Evolutionary conservation across 2,888 invertebrate species (phyloP), one percentile per base, ranked within the genome.

Genomic region (Blera fallax): DNA sequence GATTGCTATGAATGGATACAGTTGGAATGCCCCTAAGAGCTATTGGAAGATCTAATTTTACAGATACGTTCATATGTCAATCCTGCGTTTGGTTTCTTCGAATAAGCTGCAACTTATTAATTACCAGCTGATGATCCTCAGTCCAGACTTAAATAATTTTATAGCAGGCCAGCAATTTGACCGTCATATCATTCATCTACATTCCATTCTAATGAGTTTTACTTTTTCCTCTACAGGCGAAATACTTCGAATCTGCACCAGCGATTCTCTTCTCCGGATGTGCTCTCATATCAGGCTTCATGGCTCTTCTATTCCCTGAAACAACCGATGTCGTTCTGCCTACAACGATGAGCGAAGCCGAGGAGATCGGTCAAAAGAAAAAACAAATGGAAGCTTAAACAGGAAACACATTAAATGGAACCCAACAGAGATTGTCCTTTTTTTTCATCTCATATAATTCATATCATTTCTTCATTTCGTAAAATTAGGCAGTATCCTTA

Each of bases 251-350:
- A 1, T 89, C 89, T 74, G 90, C 90, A 6, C 95, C 95, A 3
- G 93, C 94, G 5, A 93, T 94, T 24, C 90, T 95, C 52, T 95
- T 95, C 90, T 94, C 94, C 0, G 88, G 90, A 6, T 93, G 94
- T 80, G 94, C 95, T 5, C 90, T 94, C 67, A 89, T 93, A 40
- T 93, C 94, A 6, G 94, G 94, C 18, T 92, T 91, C 14, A 91
- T 95, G 85, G 93, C 94, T 89, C 90, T 94, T 87, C 92, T 93
- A 8, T 94, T 95, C 45, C 95, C 95, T 0, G 95, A 95, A 92
- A 95, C 95, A 0, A 92, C 94, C 2, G 92, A 94, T 91, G 93
- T 93, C 72, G 92, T 93, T 21, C 91, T 95, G 54, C 95, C 95
- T 0, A 94, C 95, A 89, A 94, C 94, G 58, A 93, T 95, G 88